These are phyloP conservation scores for Galaxea fascicularis DNA, from an alignment of 92 coral and sea anemone genomes.

Conservation along the genomic window DNA sequence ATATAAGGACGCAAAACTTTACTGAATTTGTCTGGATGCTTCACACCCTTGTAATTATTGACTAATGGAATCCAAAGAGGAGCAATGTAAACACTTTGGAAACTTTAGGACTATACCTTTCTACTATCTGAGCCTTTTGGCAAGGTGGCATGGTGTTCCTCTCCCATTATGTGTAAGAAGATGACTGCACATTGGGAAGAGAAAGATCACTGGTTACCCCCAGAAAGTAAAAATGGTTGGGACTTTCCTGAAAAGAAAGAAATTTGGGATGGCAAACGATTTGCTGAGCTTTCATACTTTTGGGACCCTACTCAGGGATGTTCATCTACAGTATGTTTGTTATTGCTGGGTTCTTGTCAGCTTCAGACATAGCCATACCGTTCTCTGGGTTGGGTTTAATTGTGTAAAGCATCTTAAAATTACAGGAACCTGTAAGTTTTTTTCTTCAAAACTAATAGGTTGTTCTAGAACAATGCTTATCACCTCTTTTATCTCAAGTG, in stretches of 20 bases:
- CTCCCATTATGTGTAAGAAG: conserved; percentile 43
- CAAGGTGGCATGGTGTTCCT: conserved; percentile 55
- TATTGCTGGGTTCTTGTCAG: background rate
- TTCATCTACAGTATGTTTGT: background rate
- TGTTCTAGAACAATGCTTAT: background rate
- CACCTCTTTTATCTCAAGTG: conserved; percentile 1
- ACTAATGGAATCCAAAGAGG: conserved; percentile 42
- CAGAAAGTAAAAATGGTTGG: conserved; percentile 30
- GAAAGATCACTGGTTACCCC: conserved; percentile 43
- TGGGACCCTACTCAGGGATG: conserved; percentile 61
- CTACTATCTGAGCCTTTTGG: conserved; percentile 36
- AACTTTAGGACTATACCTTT: conserved; percentile 16
- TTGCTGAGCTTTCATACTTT: conserved; percentile 65
- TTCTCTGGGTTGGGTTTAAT: conserved; percentile 4
- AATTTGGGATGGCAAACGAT: conserved; percentile 73
- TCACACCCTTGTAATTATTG: conserved; percentile 56
- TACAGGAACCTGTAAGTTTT: background rate
- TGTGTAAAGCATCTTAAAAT: background rate
- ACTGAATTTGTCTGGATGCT: conserved; percentile 58
- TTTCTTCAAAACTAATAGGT: background rate
- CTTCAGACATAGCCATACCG: background rate
- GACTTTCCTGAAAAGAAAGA: conserved; percentile 26
- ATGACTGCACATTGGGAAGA: conserved; percentile 60
- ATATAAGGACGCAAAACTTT: conserved; percentile 43
- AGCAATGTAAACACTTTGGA: conserved; percentile 35